A percentile compares a stretch with the other conserved stretches of the same genome.
Conservation (phyloP, 2,797 vertebrate species). For the Coregonus sp. region DNA sequence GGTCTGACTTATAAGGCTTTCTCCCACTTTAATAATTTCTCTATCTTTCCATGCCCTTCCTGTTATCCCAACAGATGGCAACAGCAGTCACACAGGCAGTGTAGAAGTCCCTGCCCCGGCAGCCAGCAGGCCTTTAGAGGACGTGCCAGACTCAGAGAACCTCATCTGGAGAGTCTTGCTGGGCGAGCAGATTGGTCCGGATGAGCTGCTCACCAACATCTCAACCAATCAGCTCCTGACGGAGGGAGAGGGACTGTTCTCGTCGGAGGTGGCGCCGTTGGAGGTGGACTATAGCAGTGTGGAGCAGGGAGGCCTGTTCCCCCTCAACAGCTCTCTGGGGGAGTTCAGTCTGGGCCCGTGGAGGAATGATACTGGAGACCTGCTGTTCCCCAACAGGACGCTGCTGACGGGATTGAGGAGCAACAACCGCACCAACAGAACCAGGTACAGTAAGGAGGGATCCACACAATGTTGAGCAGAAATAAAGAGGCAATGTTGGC, state of each 20-base stretch:
- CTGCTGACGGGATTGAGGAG: constrained; percentile 62
- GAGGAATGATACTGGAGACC: constrained; percentile 82
- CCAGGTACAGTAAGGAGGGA: constrained; percentile 77
- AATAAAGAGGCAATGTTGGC: neutral
- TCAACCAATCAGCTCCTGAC: constrained; percentile 85
- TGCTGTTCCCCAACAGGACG: constrained; percentile 75
- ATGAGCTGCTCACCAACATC: constrained; percentile 82
- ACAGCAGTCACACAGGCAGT: constrained; percentile 77
- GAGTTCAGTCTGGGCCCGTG: constrained; percentile 80
- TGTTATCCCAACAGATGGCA: constrained; percentile 72
- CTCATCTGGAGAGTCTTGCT: constrained; percentile 85
- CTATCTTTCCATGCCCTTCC: neutral
- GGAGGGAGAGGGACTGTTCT: constrained; percentile 72
- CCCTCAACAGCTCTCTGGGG: constrained; percentile 80
- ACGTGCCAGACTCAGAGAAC: constrained; percentile 78
- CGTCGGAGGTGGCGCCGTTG: constrained; percentile 69
- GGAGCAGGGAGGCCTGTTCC: constrained; percentile 60
- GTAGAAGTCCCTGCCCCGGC: constrained; percentile 65
- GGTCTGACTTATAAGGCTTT: neutral
- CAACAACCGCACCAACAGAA: constrained; percentile 85
- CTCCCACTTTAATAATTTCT: neutral
- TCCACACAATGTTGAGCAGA: neutral
- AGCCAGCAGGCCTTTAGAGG: constrained; percentile 68
- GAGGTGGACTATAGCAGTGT: constrained; percentile 78
- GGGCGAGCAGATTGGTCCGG: constrained; percentile 68